Percentiles rank a stretch among this genome's conserved stretches.
Conservation (phyloP, 92 coral and sea anemone species). For the Phymanthus crucifer region DNA sequence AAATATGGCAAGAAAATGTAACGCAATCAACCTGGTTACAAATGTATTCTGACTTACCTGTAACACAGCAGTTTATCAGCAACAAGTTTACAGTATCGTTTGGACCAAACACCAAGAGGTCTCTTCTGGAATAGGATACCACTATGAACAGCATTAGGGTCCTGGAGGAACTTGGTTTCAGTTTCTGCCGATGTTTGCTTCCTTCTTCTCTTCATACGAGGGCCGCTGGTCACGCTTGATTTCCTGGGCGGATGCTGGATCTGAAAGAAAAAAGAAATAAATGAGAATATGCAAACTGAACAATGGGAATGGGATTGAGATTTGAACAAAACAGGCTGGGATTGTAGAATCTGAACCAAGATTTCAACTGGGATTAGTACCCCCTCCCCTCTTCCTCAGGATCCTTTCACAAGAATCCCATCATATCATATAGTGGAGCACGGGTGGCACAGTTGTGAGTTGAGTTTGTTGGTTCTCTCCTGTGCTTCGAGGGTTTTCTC, state of each 20-base stretch:
- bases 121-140: conserved; percentile 92
- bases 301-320: no score
- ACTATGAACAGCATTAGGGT: conserved; percentile 81
- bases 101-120: conserved; percentile 85
- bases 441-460: no score
- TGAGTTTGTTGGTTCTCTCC: no score
- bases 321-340: no score
- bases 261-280: neutral
- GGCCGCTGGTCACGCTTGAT: conserved; percentile 26
- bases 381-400: no score
- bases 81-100: conserved; percentile 85
- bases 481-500: no score
- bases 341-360: no score
- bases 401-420: no score
- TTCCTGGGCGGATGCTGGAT: conserved; percentile 23
- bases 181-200: conserved; percentile 75
- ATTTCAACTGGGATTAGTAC: no score
- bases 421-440: no score
- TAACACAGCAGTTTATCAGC: conserved; percentile 74
- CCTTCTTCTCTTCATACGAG: conserved; percentile 57
- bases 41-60: conserved; percentile 47
- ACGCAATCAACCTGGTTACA: no score
- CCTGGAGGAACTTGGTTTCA: conserved; percentile 78
- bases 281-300: neutral
- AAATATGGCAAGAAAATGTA: no score